Percentiles rank a stretch among this genome's conserved stretches.
phyloP scores from a whole-genome alignment of 2,113 vertebrate species.

The Syrmaticus mikado region DNA sequence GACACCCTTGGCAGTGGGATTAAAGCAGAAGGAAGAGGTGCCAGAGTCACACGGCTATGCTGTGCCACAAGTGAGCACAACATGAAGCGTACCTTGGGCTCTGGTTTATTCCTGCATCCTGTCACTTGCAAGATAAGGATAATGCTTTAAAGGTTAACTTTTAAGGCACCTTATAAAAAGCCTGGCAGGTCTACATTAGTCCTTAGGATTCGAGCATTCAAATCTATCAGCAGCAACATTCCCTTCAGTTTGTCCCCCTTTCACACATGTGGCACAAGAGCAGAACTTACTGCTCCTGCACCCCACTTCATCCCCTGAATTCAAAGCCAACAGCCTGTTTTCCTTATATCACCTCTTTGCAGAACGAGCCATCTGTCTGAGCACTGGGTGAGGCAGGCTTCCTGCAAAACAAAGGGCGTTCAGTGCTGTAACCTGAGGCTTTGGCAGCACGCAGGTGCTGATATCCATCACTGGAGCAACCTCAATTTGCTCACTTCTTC shows the following conservation, averaged over 20 bases:
- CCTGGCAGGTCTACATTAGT: neutral
- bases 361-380: fast-evolving
- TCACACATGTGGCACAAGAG: fast-evolving
- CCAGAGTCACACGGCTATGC: neutral
- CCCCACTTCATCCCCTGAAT: neutral
- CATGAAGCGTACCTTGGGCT: neutral
- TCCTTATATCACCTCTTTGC: neutral
- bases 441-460: neutral
- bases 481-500: fast-evolving
- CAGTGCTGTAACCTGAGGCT: fast-evolving
- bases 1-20: neutral
- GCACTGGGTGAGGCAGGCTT: neutral
- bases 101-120: neutral
- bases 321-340: neutral
- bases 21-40: neutral
- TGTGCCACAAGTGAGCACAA: neutral
- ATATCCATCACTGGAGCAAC: fast-evolving
- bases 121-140: neutral
- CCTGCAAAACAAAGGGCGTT: neutral
- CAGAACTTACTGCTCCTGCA: neutral
- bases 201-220: neutral
- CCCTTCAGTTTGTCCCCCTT: neutral
- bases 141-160: neutral
- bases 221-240: neutral
- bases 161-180: neutral